Evolutionary conservation across 2,888 invertebrate species (phyloP), one percentile per base, ranked within the genome.

Genomic region (Andrena trimmerana): DNA sequence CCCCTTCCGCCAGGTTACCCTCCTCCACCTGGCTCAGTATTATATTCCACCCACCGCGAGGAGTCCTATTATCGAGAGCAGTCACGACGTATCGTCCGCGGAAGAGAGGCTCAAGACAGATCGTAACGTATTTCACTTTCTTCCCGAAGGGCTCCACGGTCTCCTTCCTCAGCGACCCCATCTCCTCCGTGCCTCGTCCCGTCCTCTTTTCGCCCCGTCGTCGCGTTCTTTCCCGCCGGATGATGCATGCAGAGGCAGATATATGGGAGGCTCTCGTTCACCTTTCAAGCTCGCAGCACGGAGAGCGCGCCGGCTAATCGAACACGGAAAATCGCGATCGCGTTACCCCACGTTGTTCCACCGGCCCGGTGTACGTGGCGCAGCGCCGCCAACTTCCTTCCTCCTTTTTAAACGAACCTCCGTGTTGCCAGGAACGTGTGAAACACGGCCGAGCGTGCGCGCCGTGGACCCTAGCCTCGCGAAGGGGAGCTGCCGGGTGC

Each of bases 51-150:
- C 90, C 88, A 89, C 88, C 86, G 78, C 79, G 77, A 88, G 90
- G 88, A 92, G 92, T 92, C 90, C 90, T 90, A 92, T 92, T 92
- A 92, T 91, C 90, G 90, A 90, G 88, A 90, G 88, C 90, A 90
- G 90, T 90, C 89, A 90, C 90, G 89, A 92, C 90, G 89, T 90
- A 91, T 90, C 90, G 89, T 90, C 90, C 87, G 78, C 82, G 87
- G 90, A 90, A 90, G 90, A 86, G 88, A 66, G 79, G 66, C 76
- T 81, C 71, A 83, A 84, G 88, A 88, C 85, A 78, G 88, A 91
- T 90, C 91, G 90, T 89, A 90, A 90, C 90, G 90, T 91, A 90
- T 90, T 91, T 92, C 91, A 92, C 92, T 92, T 92, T 91, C 92
- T 89, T 90, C 91, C 90, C 88, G 85, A 88, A 90, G 90, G 91